Evolutionary conservation across 1,140 invertebrate genomes (phyloP).

Genomic region (Drosophila lacteicornis): DNA sequence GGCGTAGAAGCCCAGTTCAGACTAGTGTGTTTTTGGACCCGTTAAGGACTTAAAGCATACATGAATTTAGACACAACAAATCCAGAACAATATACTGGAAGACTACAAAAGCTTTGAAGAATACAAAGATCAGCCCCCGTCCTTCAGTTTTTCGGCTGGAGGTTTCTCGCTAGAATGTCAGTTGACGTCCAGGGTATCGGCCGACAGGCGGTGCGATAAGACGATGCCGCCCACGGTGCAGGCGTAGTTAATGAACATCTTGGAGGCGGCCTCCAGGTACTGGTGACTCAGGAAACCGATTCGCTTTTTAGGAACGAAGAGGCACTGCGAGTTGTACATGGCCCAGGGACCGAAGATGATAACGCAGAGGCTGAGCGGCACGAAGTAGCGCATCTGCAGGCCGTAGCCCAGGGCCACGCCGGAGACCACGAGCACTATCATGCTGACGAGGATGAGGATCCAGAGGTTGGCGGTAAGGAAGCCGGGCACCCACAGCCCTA

Average conservation of each 20-base stretch:
- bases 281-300: neutral
- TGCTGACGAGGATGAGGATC: constrained; percentile 55
- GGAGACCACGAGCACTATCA: constrained; percentile 33
- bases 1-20: neutral
- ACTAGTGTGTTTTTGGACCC: neutral
- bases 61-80: neutral
- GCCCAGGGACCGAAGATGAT: constrained; percentile 63
- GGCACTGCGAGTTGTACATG: constrained; percentile 46
- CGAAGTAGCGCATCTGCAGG: constrained; percentile 47
- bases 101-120: constrained; percentile 12
- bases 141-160: neutral
- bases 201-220: constrained; percentile 10
- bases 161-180: too few relatives aligned
- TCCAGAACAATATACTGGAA: constrained; percentile 1
- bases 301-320: constrained; percentile 21
- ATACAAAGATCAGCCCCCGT: neutral
- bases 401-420: constrained; percentile 6
- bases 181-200: constrained; percentile 21
- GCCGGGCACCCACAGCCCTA: constrained; percentile 53
- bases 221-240: constrained; percentile 42
- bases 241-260: constrained; percentile 51
- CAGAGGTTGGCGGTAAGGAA: constrained; percentile 43
- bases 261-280: constrained; percentile 40
- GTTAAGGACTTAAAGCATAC: neutral
- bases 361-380: constrained; percentile 44